phyloP scores from a whole-genome alignment of 1,140 invertebrate species.

The Antheraea mylitta region DNA sequence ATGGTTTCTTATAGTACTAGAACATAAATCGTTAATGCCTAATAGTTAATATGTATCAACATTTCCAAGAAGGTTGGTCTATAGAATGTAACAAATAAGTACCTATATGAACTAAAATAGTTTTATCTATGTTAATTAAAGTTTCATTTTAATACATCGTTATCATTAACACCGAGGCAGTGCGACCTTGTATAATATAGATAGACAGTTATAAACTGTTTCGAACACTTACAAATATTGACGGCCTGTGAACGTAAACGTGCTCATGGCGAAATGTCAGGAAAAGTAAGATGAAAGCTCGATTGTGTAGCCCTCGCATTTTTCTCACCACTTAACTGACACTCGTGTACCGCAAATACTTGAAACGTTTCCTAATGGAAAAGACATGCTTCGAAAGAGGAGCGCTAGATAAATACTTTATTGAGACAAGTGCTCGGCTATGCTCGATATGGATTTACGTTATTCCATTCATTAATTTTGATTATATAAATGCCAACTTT shows the following conservation, averaged over 20 bases:
- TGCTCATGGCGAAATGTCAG: conserved; percentile 23
- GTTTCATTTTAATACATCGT: no score
- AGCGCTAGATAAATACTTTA: conserved; percentile 74
- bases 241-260: conserved; percentile 29
- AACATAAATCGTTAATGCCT: no score
- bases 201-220: not conserved
- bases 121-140: no score
- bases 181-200: no score
- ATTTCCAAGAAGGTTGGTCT: no score
- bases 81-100: no score
- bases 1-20: no score
- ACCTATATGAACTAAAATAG: no score
- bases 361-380: conserved; percentile 73
- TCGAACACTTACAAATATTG: conserved; percentile 5
- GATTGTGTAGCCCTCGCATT: conserved; percentile 32
- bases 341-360: conserved; percentile 72
- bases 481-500: not conserved
- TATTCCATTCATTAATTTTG: conserved; percentile 6
- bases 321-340: conserved; percentile 58
- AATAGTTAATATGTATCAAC: no score
- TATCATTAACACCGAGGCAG: no score
- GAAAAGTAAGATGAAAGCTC: conserved; percentile 23
- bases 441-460: conserved; percentile 44
- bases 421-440: conserved; percentile 60
- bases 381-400: conserved; percentile 69